Evolutionary conservation across 2,113 vertebrate species (phyloP), one percentile per base, ranked within the genome.

Genomic region (Balaenoptera acutorostrata): DNA sequence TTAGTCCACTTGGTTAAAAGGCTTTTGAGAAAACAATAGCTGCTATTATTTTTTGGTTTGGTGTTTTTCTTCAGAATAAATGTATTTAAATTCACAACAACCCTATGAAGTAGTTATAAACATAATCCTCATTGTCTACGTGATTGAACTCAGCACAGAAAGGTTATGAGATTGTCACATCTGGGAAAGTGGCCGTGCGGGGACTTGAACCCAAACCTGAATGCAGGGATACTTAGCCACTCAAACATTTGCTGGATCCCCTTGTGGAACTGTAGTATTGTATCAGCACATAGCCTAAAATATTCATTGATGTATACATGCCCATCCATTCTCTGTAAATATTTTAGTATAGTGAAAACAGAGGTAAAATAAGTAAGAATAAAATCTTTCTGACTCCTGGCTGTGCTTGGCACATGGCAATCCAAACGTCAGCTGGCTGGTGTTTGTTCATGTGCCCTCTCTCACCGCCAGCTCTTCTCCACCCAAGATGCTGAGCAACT

Each of bases 211-310:
- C 14, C 68, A 57, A 27, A 6, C 0, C 4, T 13, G 8, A 39
- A 49, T 1, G 23, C 12, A 27, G 15, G 18, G 55, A 27, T 0
- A 4, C 9, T 39, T 7, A 46, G 13, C 7, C 31, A 31, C n/a
- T 63, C 4, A 2, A 52, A 29, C 25, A 20, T 31, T 14, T 21
- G 3, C 57, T 21, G 36, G 25, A 21, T 63, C 17, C 13, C n/a
- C 80, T 46, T 1, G 29, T 29, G 31, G 15, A 10, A n/a, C 14
- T 10, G 13, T 1, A 17, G 55, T 25, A 2, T 4, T 10, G 3
- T n/a, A 23, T 27, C 29, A 63, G 6, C 33, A 15, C 12, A 4
- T 0, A 36, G 44, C 31, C 31, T 33, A 41, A 66, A 31, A 14
- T 18, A 17, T 18, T 9, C n/a, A 49, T 13, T 15, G 71, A 33